Evolutionary conservation across 2,888 invertebrate genomes (phyloP).

Genomic region (Alentia gelatinosa): DNA sequence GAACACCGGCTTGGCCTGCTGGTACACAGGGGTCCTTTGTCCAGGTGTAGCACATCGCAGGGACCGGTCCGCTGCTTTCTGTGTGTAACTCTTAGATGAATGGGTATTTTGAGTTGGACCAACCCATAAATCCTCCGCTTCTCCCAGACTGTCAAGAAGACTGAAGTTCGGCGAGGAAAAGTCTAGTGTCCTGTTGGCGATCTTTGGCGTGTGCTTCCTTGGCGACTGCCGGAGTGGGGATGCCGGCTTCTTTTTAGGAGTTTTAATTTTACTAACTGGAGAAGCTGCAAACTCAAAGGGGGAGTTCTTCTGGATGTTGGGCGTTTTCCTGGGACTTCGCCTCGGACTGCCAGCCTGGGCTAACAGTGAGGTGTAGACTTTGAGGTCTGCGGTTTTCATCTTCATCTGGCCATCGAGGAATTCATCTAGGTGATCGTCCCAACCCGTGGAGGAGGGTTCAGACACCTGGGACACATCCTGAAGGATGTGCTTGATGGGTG

Average conservation of each 20-base stretch:
- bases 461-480: constrained; percentile 2
- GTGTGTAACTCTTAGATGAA: neutral
- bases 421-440: constrained; percentile 26
- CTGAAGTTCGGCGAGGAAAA: neutral
- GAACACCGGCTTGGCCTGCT: neutral
- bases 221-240: neutral
- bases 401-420: constrained; percentile 23
- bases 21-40: neutral
- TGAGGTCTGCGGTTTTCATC: neutral
- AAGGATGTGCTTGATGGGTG: constrained; percentile 1
- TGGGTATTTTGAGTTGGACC: neutral
- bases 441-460: constrained; percentile 16
- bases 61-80: neutral
- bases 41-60: neutral
- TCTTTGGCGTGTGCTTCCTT: neutral
- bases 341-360: neutral
- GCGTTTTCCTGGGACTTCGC: neutral
- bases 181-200: neutral
- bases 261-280: neutral
- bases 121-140: neutral
- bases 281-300: neutral
- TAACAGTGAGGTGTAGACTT: neutral
- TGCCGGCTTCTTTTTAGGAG: neutral
- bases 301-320: neutral
- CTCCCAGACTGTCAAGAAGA: neutral